Percentiles rank a stretch among this genome's conserved stretches.
phyloP scores from a whole-genome alignment of 1,140 invertebrate species.

The Calliopsis andreniformis region DNA sequence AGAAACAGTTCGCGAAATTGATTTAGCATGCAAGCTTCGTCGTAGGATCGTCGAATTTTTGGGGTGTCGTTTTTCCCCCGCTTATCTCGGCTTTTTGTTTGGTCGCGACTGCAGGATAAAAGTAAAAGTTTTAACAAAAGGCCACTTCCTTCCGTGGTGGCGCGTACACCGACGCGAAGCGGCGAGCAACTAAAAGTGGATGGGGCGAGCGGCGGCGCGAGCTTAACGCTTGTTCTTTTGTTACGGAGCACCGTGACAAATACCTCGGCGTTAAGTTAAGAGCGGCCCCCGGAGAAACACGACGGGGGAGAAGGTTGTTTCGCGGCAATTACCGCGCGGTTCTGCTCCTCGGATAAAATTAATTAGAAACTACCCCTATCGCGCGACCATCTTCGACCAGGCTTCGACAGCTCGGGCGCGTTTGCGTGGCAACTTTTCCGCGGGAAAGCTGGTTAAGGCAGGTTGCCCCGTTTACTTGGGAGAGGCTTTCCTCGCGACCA shows the following conservation, averaged over 20 bases:
- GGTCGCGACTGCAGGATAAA: constrained; percentile 43
- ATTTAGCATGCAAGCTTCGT: too few relatives aligned
- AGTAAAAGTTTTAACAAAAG: constrained; percentile 65
- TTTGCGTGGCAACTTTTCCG: constrained; percentile 24
- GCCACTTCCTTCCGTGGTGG: constrained; percentile 56
- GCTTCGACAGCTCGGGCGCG: constrained; percentile 31
- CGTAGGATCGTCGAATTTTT: constrained; percentile 20
- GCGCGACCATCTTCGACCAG: not conserved
- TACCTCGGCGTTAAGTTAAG: constrained; percentile 64
- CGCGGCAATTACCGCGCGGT: constrained; percentile 65
- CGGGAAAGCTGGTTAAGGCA: constrained; percentile 29
- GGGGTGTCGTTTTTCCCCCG: constrained; percentile 18
- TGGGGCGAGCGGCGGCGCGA: not conserved
- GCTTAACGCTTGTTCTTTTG: constrained; percentile 60
- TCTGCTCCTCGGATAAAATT: constrained; percentile 68
- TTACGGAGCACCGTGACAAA: constrained; percentile 66
- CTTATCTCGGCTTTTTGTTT: constrained; percentile 47
- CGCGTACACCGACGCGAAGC: constrained; percentile 32
- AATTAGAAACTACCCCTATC: constrained; percentile 62
- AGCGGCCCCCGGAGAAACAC: constrained; percentile 27
- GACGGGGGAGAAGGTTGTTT: constrained; percentile 53
- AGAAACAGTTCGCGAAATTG: too few relatives aligned
- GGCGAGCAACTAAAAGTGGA: constrained; percentile 26
- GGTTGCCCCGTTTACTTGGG: not conserved
- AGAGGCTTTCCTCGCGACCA: not conserved